Evolutionary conservation across 2,113 vertebrate species (phyloP).

Genomic region (Gyps fulvus): DNA sequence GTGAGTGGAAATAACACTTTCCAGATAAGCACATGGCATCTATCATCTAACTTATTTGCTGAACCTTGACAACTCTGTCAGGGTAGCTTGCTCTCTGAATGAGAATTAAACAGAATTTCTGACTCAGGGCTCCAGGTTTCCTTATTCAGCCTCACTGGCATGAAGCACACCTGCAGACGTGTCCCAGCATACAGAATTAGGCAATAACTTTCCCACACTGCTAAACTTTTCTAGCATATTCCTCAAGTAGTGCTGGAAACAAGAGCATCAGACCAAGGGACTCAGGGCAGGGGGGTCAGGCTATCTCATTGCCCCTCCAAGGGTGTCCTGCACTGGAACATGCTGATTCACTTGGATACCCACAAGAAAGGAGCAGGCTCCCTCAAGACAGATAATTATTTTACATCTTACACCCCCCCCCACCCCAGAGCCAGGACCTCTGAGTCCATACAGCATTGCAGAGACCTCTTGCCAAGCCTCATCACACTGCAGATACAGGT

Average conservation of each 20-base stretch:
- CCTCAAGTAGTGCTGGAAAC: neutral
- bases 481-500: rapidly evolving
- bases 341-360: rapidly evolving
- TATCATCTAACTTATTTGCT: rapidly evolving
- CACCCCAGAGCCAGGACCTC: neutral
- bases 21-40: neutral
- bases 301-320: neutral
- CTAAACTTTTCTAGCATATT: neutral
- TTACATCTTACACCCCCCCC: neutral
- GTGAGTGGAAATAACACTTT: neutral
- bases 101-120: neutral
- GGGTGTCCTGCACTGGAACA: neutral
- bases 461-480: neutral
- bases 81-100: neutral
- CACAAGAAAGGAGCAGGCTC: neutral
- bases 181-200: neutral
- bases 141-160: neutral
- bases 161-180: rapidly evolving
- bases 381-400: neutral
- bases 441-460: rapidly evolving
- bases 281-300: rapidly evolving
- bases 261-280: neutral
- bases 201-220: neutral
- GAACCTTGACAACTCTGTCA: neutral
- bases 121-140: neutral